A percentile compares a stretch with the other conserved stretches of the same genome.
Conservation (phyloP, 2,888 invertebrate species). For the Platypus cylindrus region DNA sequence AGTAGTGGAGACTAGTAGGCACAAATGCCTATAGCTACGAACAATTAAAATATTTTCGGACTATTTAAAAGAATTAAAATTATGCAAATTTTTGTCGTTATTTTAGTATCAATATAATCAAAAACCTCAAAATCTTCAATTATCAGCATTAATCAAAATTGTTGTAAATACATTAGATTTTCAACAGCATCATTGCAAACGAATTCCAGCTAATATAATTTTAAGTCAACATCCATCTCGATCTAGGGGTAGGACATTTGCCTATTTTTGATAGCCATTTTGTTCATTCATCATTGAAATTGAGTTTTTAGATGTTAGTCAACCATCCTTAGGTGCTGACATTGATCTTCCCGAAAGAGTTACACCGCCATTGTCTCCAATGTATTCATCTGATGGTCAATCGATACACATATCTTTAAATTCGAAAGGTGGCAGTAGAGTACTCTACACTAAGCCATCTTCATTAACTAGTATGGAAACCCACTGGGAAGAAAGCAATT, state of each 20-base stretch:
- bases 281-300: neutral
- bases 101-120: slow-evolving; percentile 61
- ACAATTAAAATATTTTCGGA: neutral
- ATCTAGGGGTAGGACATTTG: slow-evolving; percentile 53
- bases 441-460: slow-evolving; percentile 32
- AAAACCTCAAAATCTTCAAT: slow-evolving; percentile 54
- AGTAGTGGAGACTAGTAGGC: too few species aligned
- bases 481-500: slow-evolving; percentile 57
- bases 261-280: slow-evolving; percentile 19
- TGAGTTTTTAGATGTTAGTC: slow-evolving; percentile 50
- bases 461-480: slow-evolving; percentile 44
- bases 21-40: too few species aligned
- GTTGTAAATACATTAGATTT: slow-evolving; percentile 85
- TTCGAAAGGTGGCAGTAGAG: slow-evolving; percentile 34
- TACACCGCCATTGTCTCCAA: slow-evolving; percentile 49
- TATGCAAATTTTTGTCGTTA: slow-evolving; percentile 4
- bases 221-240: slow-evolving; percentile 57
- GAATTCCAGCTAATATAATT: slow-evolving; percentile 67
- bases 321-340: slow-evolving; percentile 61
- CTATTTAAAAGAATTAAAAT: slow-evolving; percentile 1
- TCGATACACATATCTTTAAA: slow-evolving; percentile 35
- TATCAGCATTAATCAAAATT: slow-evolving; percentile 73
- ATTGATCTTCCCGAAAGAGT: slow-evolving; percentile 42
- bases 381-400: slow-evolving; percentile 45
- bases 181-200: slow-evolving; percentile 82